Evolutionary conservation across 2,797 vertebrate genomes (phyloP), one percentile per base, ranked within the genome.

Genomic region (Neomorphus geoffroyi): DNA sequence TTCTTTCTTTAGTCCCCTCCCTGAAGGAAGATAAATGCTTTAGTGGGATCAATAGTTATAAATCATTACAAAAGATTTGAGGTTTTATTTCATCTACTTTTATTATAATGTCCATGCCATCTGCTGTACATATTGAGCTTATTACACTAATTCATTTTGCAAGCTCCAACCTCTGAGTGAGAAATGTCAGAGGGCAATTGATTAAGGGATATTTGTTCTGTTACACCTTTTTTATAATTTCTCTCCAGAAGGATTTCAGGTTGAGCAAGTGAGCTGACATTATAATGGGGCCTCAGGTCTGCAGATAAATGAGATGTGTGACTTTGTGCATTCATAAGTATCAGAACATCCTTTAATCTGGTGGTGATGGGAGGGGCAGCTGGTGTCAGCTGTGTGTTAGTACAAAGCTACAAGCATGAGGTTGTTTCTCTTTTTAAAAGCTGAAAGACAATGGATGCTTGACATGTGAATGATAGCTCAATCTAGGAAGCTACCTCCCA

Each of bases 301-400:
- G 77, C 71, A 89, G 83, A 95, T 80, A 94, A 94, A 94, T 89
- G 94, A 64, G 71, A 81, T 1, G 0, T 71, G 53, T 87, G 89
- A 94, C 32, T 97, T 92, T 57, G 82, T 95, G 80, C 93, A 73
- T 95, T 95, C 93, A 93, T 94, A 96, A 96, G 93, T 96, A 96
- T 81, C 82, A 79, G 71, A 92, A 65, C 67, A 80, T 77, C 75
- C 92, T 95, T 90, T 93, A 91, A 94, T 45, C 39, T 58, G 33
- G 27, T 92, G 39, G 45, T 23, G 35, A 53, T 82, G 66, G 64
- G 77, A 50, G 62, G 57, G 15, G 57, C 66, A 88, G 60, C 51
- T 5, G 7, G 12, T 62, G 54, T 95, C 92, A 95, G 65, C 71
- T 88, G 33, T 69, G 73, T 56, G 60, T 92, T 88, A 96, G 48